Percentiles rank a stretch among this genome's conserved stretches.
Conservation (phyloP, 2,888 invertebrate species). For the Ditula angustiorana region DNA sequence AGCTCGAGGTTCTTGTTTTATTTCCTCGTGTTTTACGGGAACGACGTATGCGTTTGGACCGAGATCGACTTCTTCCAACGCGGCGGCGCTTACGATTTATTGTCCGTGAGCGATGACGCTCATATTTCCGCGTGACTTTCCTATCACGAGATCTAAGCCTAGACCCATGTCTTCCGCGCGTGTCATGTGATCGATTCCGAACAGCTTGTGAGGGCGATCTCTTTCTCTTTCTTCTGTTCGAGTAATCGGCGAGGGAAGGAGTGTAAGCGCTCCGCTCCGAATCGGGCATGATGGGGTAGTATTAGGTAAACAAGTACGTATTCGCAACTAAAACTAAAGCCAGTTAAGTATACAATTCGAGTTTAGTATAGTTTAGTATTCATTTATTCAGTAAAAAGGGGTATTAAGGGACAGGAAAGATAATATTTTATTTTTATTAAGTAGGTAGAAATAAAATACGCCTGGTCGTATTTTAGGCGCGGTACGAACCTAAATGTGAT, state of each 20-base stretch:
- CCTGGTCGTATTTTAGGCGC: too few relatives aligned
- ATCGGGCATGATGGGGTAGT: background rate
- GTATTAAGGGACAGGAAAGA: too few relatives aligned
- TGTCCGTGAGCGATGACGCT: background rate
- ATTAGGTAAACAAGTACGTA: too few relatives aligned
- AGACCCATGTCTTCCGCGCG: background rate
- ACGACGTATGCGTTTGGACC: background rate
- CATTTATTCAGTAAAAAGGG: too few relatives aligned
- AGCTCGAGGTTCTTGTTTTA: background rate
- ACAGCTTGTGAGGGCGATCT: background rate
- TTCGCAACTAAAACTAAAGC: too few relatives aligned
- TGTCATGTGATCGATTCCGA: background rate
- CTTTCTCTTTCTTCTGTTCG: background rate
- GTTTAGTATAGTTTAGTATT: too few relatives aligned
- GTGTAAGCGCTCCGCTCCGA: background rate
- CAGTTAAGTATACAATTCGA: too few relatives aligned
- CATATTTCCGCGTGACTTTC: background rate
- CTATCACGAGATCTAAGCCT: background rate
- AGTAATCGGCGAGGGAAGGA: background rate
- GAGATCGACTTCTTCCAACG: background rate
- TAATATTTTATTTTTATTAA: too few relatives aligned
- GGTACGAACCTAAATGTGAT: too few relatives aligned
- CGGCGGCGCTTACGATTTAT: background rate
- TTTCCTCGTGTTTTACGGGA: background rate
- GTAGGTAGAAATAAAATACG: too few relatives aligned